Evolutionary conservation across 2,113 vertebrate species (phyloP).

Genomic region (Bos javanicus): DNA sequence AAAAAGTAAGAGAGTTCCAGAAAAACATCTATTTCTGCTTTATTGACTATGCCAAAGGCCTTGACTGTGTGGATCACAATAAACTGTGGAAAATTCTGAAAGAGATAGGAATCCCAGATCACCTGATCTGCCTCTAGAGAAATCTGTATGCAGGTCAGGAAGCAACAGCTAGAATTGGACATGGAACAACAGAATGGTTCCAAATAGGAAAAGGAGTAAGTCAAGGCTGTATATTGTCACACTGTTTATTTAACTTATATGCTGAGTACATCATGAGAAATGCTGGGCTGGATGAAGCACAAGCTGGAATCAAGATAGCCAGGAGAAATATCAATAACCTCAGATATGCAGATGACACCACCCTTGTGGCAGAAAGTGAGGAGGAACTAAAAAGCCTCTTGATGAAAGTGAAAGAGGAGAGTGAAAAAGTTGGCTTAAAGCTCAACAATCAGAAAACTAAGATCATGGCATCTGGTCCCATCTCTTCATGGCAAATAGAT

Average conservation of each 20-base stretch:
- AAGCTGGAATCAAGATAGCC: background rate
- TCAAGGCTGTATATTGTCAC: background rate
- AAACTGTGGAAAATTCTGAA: background rate
- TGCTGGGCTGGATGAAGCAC: background rate
- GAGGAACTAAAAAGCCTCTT: background rate
- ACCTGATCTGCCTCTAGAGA: background rate
- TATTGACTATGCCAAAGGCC: background rate
- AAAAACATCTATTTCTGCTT: background rate
- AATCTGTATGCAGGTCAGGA: background rate
- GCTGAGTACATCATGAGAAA: background rate
- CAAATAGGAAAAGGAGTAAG: rapidly evolving
- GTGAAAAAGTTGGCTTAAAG: background rate
- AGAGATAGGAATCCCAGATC: background rate
- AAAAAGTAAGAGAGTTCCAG: background rate
- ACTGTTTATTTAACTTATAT: background rate
- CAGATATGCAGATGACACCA: background rate
- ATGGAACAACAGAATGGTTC: background rate
- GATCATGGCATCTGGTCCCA: background rate
- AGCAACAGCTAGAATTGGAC: background rate
- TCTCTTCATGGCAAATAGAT: background rate
- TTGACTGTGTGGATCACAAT: background rate
- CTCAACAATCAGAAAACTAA: background rate
- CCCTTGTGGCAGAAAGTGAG: background rate
- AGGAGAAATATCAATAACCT: background rate
- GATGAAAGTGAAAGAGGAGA: background rate